Percentiles rank a stretch among this genome's conserved stretches.
Evolutionary conservation across 2,888 invertebrate species (phyloP).

Genomic region (Platerodrilus igneus): DNA sequence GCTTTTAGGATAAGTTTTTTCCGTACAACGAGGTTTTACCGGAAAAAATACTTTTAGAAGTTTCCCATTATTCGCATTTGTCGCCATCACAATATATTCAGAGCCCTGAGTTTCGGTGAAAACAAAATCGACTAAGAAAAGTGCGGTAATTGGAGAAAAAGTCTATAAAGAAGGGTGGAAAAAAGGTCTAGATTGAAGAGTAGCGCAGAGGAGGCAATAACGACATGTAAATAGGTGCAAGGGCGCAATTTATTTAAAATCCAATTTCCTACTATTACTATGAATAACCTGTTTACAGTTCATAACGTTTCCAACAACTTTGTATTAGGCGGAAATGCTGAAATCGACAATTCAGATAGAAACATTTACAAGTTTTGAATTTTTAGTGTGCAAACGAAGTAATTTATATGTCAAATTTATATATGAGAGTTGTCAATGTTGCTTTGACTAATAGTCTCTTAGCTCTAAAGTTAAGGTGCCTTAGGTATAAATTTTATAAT

Average conservation of each 20-base stretch:
- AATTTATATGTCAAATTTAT: too few relatives aligned
- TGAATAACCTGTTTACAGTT: constrained; percentile 38
- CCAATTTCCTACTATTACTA: constrained; percentile 39
- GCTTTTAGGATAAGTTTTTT: too few relatives aligned
- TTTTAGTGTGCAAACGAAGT: too few relatives aligned
- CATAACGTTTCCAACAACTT: constrained; percentile 23
- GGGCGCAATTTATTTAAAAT: constrained; percentile 41
- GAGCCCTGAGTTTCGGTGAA: constrained; percentile 14
- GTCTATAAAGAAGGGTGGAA: constrained; percentile 26
- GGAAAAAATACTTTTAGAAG: too few relatives aligned
- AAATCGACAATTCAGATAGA: too few relatives aligned
- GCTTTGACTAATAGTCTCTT: too few relatives aligned
- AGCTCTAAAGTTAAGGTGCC: too few relatives aligned
- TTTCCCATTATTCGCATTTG: constrained; percentile 12
- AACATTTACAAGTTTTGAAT: too few relatives aligned
- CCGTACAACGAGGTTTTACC: too few relatives aligned
- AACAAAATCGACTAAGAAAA: constrained; percentile 24
- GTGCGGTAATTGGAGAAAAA: constrained; percentile 24
- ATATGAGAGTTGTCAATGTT: too few relatives aligned
- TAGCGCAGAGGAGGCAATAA: constrained; percentile 37
- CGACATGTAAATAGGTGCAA: constrained; percentile 41
- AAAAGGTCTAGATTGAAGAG: constrained; percentile 25
- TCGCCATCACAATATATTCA: constrained; percentile 18
- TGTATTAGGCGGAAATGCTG: too few relatives aligned
- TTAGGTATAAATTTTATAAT: too few relatives aligned